phyloP scores from a whole-genome alignment of 92 coral and sea anemone genomes.

The Siderastrea radians region DNA sequence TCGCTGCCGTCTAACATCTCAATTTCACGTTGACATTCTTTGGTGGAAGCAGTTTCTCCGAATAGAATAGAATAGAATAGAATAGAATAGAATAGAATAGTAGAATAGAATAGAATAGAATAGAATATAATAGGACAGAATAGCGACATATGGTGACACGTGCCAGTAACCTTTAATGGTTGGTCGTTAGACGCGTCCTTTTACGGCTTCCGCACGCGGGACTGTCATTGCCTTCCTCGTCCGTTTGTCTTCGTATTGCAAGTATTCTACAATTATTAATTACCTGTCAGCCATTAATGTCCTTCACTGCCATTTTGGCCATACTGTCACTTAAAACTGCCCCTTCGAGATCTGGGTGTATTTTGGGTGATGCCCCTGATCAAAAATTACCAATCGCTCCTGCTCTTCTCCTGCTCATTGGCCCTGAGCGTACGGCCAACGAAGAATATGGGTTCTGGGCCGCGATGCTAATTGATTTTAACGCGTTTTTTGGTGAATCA shows the following conservation, averaged over 20 bases:
- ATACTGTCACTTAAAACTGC: background rate
- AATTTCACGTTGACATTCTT: background rate
- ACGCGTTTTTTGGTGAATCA: slow-evolving; percentile 11
- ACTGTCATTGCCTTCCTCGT: slow-evolving; percentile 13
- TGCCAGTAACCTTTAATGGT: too few relatives aligned
- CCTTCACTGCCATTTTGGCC: slow-evolving; percentile 1
- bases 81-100: too few relatives aligned
- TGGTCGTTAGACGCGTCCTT: background rate
- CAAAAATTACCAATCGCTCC: background rate
- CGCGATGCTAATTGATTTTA: slow-evolving; percentile 1
- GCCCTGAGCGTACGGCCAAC: background rate
- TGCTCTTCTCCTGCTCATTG: background rate
- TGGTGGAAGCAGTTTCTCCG: slow-evolving; percentile 27
- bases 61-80: too few relatives aligned
- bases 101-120: too few relatives aligned
- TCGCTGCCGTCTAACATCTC: slow-evolving; percentile 6
- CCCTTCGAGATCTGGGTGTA: background rate
- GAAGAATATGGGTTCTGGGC: background rate
- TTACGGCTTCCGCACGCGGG: background rate
- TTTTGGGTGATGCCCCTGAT: background rate
- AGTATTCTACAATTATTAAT: background rate
- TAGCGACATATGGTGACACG: too few relatives aligned
- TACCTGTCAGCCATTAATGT: slow-evolving; percentile 5
- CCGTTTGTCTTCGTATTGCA: slow-evolving; percentile 25
- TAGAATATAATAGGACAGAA: too few relatives aligned